phyloP scores from a whole-genome alignment of 2,113 vertebrate species.

The Lathamus discolor region DNA sequence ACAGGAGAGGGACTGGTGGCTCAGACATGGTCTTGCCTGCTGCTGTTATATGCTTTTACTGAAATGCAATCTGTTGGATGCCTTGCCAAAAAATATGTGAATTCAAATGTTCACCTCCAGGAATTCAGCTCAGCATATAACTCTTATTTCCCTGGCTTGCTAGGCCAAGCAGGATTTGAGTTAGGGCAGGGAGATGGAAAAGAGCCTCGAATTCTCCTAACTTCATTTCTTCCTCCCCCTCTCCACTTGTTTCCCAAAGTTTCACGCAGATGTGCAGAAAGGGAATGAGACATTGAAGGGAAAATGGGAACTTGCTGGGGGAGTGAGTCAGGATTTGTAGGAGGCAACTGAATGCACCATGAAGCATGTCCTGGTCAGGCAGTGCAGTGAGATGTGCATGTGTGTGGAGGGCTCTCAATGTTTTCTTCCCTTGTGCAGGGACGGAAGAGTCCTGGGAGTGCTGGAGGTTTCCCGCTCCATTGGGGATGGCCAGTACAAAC shows the following conservation, averaged over 20 bases:
- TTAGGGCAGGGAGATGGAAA: background rate
- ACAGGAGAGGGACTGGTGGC: background rate
- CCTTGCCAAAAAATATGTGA: background rate
- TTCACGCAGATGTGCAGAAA: background rate
- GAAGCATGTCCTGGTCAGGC: background rate
- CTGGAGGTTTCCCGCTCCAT: constrained; percentile 96
- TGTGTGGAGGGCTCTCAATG: background rate
- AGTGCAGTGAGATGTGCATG: fast-evolving
- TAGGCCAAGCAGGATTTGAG: background rate
- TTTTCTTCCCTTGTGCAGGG: constrained; percentile 69
- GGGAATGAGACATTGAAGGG: background rate
- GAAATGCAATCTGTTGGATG: background rate
- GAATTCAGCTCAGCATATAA: background rate
- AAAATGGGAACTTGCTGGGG: background rate
- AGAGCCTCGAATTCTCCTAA: background rate
- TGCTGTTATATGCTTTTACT: background rate
- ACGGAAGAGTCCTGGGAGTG: constrained; percentile 90
- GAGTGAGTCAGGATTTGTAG: background rate
- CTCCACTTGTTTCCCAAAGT: background rate
- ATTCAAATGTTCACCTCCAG: background rate
- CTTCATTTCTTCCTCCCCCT: background rate
- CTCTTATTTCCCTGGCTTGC: background rate
- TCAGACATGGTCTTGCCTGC: background rate
- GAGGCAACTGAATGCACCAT: fast-evolving
- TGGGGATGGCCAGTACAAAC: constrained; percentile 96